A percentile compares a stretch with the other conserved stretches of the same genome.
Evolutionary conservation across 1,140 invertebrate genomes (phyloP).

Genomic region (Hycleus cichorii): DNA sequence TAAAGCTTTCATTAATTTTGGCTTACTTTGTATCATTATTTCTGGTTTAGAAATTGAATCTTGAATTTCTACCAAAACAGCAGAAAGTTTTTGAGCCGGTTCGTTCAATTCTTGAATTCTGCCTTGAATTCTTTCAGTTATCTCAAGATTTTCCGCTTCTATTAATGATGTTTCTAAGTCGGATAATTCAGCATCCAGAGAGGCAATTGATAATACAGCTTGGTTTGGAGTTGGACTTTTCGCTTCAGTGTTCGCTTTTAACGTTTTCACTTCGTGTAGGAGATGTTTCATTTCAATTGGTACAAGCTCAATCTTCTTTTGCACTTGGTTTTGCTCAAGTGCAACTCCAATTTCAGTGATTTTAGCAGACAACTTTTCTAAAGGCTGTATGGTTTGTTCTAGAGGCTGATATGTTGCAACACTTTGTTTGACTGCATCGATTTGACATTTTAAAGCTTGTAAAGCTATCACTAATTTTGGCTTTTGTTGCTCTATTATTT

Average conservation of each 20-base stretch:
- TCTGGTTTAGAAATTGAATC: slow-evolving; percentile 1
- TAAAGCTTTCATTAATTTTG: slow-evolving; percentile 1
- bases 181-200: too few relatives aligned
- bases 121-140: neutral
- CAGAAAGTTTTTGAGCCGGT: slow-evolving; percentile 2
- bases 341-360: neutral
- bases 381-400: neutral
- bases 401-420: slow-evolving; percentile 1
- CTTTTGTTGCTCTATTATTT: slow-evolving; percentile 4
- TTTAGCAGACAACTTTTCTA: neutral
- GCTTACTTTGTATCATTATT: neutral
- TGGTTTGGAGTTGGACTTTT: neutral
- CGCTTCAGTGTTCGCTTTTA: neutral
- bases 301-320: neutral
- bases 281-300: neutral
- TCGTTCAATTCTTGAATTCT: neutral
- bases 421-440: slow-evolving; percentile 3
- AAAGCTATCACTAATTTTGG: slow-evolving; percentile 6
- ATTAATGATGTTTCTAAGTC: neutral
- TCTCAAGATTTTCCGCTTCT: neutral
- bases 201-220: neutral
- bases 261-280: neutral
- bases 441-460: slow-evolving; percentile 3
- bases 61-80: slow-evolving; percentile 4
- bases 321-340: neutral